Conservation (phyloP, 2,113 vertebrate species). For the Hippocampus zosterae region DNA sequence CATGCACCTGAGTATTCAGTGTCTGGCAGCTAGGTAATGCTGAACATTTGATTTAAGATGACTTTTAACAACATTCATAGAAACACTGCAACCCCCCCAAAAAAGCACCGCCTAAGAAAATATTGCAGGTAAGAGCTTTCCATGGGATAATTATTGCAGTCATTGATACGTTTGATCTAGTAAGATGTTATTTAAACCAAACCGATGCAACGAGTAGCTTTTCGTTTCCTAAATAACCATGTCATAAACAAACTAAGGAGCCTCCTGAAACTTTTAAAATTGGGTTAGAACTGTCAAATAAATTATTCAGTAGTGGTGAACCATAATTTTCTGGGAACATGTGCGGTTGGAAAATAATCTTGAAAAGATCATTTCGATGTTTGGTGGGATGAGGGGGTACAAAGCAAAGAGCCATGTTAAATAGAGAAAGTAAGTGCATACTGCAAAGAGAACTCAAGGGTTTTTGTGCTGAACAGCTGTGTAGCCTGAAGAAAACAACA, state of each 20-base stretch:
- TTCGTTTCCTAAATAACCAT: neutral
- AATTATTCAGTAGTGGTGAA: slow-evolving; percentile 8
- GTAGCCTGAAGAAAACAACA: slow-evolving; percentile 11
- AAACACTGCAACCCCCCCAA: neutral
- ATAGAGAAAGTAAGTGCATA: slow-evolving; percentile 2
- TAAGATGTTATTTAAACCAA: slow-evolving; percentile 1
- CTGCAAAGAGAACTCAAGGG: neutral
- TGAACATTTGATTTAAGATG: neutral
- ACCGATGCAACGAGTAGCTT: slow-evolving; percentile 2
- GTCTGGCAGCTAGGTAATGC: slow-evolving; percentile 37
- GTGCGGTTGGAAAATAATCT: slow-evolving; percentile 5
- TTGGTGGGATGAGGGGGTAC: slow-evolving; percentile 4
- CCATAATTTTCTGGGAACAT: slow-evolving; percentile 10
- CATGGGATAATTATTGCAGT: neutral
- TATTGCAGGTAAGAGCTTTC: neutral
- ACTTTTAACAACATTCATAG: neutral
- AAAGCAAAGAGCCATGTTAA: neutral
- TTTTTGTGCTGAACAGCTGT: neutral
- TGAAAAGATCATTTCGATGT: neutral
- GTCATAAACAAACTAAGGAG: neutral
- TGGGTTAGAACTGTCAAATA: slow-evolving; percentile 10
- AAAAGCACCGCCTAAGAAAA: neutral
- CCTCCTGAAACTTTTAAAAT: slow-evolving; percentile 7
- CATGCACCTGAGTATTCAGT: slow-evolving; percentile 39
- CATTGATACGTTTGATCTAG: neutral